Base-by-base conservation (phyloP, 2,888 invertebrate species). In the Acronicta leporina region DNA sequence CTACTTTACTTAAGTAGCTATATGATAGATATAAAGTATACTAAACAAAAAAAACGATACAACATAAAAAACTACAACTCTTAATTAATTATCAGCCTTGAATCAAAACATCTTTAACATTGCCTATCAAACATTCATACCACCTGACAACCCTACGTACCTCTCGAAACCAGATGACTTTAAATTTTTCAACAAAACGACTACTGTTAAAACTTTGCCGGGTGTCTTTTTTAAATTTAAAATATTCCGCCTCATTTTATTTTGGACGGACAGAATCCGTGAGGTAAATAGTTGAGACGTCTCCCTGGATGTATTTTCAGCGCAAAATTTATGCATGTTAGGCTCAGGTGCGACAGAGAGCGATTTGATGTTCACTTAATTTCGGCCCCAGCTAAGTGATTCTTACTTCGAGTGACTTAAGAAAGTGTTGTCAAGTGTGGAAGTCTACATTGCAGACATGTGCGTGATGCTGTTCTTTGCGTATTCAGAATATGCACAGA, bases 231-330 rank as follows among this genome's bases (percentile, higher is more conserved):
- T 85, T 70, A 79, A 83, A 83, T 80, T 81, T 82, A 78, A 85
- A 86, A 86, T 84, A 83, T 84, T 83, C 80, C 68, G 73, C 75
- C 68, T 78, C 83, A 82, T 87, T 87, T 84, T 83, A 82, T 81
- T 78, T 78, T 76, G 77, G 75, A 79, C 69, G 68, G 76, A 72
- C 80, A 75, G 76, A 77, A 84, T 83, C 72, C 61, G 75, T 76
- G 73, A 79, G 73, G 82, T 79, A 84, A 84, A 83, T 80, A 84
- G 71, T 75, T 63, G 70, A 73, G 74, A 75, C 75, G 61, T 75
- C 81, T 78, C 62, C 63, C 65, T 50, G 67, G 72, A 52, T 68
- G 63, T 64, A 71, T 72, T 80, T 78, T 70, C 63, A 69, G 59
- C 30, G 48, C 46, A 65, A 68, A 74, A 69, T 68, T 68, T 75